Evolutionary conservation across 2,797 vertebrate species (phyloP), one percentile per base, ranked within the genome.

Genomic region (Triplophysa yarkandensis): DNA sequence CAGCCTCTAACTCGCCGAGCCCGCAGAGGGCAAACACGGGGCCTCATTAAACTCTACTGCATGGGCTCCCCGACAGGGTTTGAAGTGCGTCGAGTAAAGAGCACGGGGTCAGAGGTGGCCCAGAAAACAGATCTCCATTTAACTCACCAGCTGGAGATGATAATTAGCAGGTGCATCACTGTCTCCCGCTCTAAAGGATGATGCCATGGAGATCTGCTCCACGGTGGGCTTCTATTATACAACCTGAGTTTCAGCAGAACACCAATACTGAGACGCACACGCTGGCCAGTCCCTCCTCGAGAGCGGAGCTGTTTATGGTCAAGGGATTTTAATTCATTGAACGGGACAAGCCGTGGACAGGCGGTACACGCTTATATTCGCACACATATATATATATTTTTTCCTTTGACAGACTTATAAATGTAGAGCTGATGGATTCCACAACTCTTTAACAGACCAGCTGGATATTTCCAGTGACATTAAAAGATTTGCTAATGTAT

Each of bases 91-190:
- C 87, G 86, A 84, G 89, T 91, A 92, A 92, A 94, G 91, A 91
- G 91, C 91, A 92, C 1, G 73, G 83, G 91, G 90, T 92, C 90
- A 93, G 86, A 90, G 91, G 92, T 92, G 89, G 87, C 85, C 88
- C 87, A 83, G 79, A 86, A 92, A 92, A 93, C 92, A 94, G 90
- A 92, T 92, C 92, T 93, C 91, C 90, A 91, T 92, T 93, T 92
- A 92, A 92, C 91, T 92, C 90, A 90, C 90, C 90, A 91, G 92
- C 89, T 92, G 92, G 90, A 92, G 88, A 91, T 88, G 90, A 88
- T 92, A 92, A 93, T 93, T 92, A 93, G 90, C 92, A 92, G 91
- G 91, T 92, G 90, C 89, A 89, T 82, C 67, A 83, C 88, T 84
- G 87, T 81, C 86, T 88, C 86, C 84, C 83, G 87, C 83, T 85